Percentiles rank a stretch among this genome's conserved stretches.
Conservation (phyloP, 2,888 invertebrate genomes). For the Muscina levida region DNA sequence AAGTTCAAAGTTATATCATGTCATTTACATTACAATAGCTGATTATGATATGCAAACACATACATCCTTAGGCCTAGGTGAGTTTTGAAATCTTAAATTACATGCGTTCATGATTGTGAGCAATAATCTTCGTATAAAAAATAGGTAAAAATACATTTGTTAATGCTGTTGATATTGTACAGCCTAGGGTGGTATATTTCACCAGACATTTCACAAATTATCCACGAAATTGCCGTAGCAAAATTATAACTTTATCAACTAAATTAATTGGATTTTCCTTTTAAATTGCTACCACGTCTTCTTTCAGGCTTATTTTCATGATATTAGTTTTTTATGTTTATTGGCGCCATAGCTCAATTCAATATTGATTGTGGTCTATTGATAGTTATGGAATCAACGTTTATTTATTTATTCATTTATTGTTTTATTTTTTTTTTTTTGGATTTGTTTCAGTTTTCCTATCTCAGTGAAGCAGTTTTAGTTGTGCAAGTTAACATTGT, state of each 20-base stretch:
- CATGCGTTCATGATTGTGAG: too few relatives aligned
- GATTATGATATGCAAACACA: too few relatives aligned
- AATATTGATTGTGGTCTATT: slow-evolving; percentile 37
- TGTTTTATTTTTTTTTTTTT: slow-evolving; percentile 6
- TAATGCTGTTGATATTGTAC: too few relatives aligned
- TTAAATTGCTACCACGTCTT: slow-evolving; percentile 22
- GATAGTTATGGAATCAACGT: background rate
- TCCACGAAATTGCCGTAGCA: too few relatives aligned
- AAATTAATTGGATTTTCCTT: slow-evolving; percentile 28
- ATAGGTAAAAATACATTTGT: too few relatives aligned
- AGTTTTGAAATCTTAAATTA: too few relatives aligned
- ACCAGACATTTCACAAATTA: too few relatives aligned
- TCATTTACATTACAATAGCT: too few relatives aligned
- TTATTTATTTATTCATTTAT: slow-evolving; percentile 11
- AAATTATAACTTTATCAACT: slow-evolving; percentile 9
- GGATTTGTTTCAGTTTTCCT: background rate
- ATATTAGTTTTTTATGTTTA: slow-evolving; percentile 12
- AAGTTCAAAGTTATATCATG: too few relatives aligned
- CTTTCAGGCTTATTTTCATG: background rate
- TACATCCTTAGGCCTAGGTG: too few relatives aligned
- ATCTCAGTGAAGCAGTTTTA: slow-evolving; percentile 11
- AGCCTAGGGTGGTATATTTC: too few relatives aligned
- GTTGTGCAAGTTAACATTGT: slow-evolving; percentile 25
- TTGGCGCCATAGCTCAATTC: slow-evolving; percentile 3
- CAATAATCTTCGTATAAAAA: too few relatives aligned